Conservation (phyloP, 1,140 invertebrate genomes). For the Pseudoatta argentina region DNA sequence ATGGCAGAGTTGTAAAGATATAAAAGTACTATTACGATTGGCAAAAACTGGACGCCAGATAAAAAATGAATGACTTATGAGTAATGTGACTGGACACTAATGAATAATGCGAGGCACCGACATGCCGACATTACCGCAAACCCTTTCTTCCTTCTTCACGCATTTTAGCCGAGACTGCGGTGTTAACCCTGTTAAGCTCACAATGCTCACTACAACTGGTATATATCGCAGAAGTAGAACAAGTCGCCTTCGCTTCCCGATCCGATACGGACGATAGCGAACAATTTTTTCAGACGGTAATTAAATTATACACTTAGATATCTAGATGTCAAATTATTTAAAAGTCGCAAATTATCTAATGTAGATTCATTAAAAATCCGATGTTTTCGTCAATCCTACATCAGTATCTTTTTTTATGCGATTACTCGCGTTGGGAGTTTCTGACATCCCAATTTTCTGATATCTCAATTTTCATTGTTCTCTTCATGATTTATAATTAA, state of each 20-base stretch:
- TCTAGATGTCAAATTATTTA: not conserved
- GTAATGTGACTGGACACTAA: constrained; percentile 48
- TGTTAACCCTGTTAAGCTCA: constrained; percentile 26
- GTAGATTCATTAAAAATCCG: not conserved
- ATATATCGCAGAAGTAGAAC: constrained; percentile 13
- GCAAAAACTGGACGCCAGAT: constrained; percentile 41
- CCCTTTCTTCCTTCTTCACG: constrained; percentile 36
- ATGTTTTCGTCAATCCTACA: not conserved
- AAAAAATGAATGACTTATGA: constrained; percentile 50
- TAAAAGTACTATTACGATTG: constrained; percentile 33
- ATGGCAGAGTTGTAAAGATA: not conserved
- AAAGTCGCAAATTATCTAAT: not conserved
- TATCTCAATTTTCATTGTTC: no score
- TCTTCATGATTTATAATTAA: no score
- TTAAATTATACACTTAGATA: not conserved
- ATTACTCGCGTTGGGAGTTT: no score
- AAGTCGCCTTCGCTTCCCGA: not conserved
- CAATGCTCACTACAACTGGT: constrained; percentile 13
- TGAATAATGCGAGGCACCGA: constrained; percentile 34
- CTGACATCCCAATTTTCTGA: no score
- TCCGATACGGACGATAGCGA: not conserved
- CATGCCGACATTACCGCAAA: constrained; percentile 30
- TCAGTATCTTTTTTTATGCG: no score
- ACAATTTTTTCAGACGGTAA: not conserved
- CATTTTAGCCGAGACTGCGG: constrained; percentile 40